Conservation (phyloP, 2,113 vertebrate species). For the Hydrochoerus hydrochaeris region DNA sequence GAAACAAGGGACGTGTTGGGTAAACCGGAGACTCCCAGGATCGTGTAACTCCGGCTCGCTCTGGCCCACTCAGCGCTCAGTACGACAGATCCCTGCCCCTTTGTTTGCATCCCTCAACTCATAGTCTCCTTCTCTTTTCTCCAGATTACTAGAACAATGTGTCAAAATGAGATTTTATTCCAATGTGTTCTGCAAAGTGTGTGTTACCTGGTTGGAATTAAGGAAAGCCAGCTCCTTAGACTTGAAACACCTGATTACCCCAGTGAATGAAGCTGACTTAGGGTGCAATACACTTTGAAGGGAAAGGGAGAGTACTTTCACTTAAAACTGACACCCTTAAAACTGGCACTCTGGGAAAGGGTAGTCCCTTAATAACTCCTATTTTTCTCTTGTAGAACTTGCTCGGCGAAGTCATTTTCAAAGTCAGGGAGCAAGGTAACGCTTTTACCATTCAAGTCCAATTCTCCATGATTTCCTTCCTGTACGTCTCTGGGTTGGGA, state of each 20-base stretch:
- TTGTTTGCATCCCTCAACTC: not conserved
- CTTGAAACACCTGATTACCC: not conserved
- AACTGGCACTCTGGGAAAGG: not conserved
- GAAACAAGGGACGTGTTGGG: not conserved
- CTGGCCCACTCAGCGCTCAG: not conserved
- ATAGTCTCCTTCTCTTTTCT: not conserved
- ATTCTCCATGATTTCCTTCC: not conserved
- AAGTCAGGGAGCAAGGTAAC: conserved; percentile 76
- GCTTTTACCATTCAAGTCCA: not conserved
- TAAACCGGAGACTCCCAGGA: not conserved
- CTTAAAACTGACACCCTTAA: not conserved
- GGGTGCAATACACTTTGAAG: not conserved
- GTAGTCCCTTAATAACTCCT: not conserved
- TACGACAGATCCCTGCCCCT: not conserved
- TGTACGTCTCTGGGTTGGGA: not conserved
- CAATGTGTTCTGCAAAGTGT: not conserved
- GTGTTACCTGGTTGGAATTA: not conserved
- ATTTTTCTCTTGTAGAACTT: conserved; percentile 65
- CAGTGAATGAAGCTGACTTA: not conserved
- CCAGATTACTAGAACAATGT: not conserved
- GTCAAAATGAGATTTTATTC: conserved; percentile 18
- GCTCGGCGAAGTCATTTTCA: conserved; percentile 67
- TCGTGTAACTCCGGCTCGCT: not conserved
- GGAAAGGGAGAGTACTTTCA: not conserved
- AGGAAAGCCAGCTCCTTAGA: not conserved